These are phyloP conservation scores for Norana najaformis DNA, from an alignment of 2,888 invertebrate genomes.

Conservation along the genomic window DNA sequence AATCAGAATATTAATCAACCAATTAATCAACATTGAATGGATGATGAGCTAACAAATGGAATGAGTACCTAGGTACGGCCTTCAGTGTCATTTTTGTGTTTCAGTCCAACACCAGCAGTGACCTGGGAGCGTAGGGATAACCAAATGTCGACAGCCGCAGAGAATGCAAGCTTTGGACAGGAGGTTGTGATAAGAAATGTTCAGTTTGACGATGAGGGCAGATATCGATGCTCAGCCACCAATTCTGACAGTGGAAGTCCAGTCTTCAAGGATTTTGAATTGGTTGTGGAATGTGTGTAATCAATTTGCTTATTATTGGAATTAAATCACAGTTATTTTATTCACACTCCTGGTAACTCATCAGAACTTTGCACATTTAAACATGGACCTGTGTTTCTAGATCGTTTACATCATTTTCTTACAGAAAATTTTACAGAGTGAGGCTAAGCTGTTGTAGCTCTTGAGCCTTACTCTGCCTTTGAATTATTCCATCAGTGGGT, in stretches of 20 bases:
- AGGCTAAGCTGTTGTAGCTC: no score
- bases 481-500: no score
- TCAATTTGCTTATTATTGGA: no score
- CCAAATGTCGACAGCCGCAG: conserved; percentile 64
- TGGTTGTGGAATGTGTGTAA: conserved; percentile 34
- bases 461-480: no score
- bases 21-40: neutral
- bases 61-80: neutral
- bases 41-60: neutral
- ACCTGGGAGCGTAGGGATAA: conserved; percentile 82
- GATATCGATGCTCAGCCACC: conserved; percentile 78
- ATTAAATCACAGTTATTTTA: no score
- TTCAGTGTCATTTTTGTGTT: neutral
- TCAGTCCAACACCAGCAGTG: conserved; percentile 86
- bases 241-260: conserved; percentile 42
- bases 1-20: no score
- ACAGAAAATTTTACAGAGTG: no score
- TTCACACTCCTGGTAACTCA: no score
- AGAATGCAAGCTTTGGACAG: conserved; percentile 86
- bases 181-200: conserved; percentile 64
- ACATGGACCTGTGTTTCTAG: no score
- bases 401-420: no score
- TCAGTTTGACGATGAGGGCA: conserved; percentile 76
- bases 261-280: conserved; percentile 29
- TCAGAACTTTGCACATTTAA: no score